Conservation (phyloP, 2,888 invertebrate species). For the Tetrapedia diversipes region DNA sequence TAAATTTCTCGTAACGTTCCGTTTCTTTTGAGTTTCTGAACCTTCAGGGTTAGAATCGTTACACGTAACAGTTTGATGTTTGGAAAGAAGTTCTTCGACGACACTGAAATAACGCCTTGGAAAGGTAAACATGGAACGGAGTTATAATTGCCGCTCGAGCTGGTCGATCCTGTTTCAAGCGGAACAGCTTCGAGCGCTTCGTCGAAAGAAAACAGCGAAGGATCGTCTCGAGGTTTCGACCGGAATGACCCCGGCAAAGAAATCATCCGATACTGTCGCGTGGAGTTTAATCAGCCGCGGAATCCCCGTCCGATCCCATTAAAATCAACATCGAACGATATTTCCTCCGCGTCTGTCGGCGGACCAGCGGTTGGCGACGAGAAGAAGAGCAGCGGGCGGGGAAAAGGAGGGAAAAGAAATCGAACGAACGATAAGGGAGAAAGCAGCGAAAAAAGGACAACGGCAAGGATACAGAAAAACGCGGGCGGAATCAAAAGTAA, state of each 20-base stretch:
- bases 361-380: neutral
- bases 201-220: neutral
- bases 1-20: too few relatives aligned
- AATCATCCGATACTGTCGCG: neutral
- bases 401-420: neutral
- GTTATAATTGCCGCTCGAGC: neutral
- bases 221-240: neutral
- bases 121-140: neutral
- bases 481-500: constrained; percentile 55
- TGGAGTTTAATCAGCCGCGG: constrained; percentile 11
- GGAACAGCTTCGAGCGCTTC: neutral
- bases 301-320: constrained; percentile 2
- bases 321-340: constrained; percentile 21
- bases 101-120: too few relatives aligned
- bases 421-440: neutral
- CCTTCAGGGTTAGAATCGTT: too few relatives aligned
- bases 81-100: neutral
- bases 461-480: neutral
- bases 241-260: neutral
- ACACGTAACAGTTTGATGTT: too few relatives aligned
- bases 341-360: neutral
- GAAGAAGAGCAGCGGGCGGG: too few relatives aligned
- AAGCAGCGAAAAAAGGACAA: neutral
- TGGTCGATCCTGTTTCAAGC: neutral
- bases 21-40: too few relatives aligned